Conservation (phyloP, 2,113 vertebrate genomes). For the Colaptes auratus region DNA sequence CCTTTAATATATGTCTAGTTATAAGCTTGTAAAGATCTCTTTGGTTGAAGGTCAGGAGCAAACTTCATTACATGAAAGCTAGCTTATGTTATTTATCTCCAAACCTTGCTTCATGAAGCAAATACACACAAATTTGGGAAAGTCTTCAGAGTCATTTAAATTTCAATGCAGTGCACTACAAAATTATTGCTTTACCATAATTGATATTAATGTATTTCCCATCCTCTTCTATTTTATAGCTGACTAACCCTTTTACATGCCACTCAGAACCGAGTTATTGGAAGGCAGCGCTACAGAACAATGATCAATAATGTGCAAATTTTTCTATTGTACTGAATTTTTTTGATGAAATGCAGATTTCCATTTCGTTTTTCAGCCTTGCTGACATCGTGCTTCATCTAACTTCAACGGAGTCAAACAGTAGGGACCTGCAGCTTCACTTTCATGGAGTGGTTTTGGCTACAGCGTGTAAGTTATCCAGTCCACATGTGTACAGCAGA, state of each 20-base stretch:
- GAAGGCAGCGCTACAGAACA: background rate
- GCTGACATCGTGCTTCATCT: background rate
- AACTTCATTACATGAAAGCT: background rate
- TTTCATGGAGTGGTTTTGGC: background rate
- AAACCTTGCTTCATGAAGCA: background rate
- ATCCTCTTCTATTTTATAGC: background rate
- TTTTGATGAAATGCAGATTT: background rate
- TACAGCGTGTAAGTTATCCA: background rate
- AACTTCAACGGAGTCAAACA: background rate
- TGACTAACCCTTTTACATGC: background rate
- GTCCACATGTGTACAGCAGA: accelerated
- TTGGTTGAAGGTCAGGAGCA: background rate
- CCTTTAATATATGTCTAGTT: background rate
- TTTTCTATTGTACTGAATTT: background rate
- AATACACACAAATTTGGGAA: background rate
- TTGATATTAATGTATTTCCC: background rate
- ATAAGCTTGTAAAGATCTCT: background rate
- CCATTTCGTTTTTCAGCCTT: background rate
- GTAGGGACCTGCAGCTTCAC: background rate
- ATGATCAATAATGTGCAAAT: background rate
- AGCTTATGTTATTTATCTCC: background rate
- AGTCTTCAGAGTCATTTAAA: background rate
- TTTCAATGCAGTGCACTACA: background rate
- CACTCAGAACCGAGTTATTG: background rate
- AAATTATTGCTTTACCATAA: background rate